These are phyloP conservation scores for Apocrypta bakeri DNA, from an alignment of 1,140 invertebrate species.

Conservation along the genomic window DNA sequence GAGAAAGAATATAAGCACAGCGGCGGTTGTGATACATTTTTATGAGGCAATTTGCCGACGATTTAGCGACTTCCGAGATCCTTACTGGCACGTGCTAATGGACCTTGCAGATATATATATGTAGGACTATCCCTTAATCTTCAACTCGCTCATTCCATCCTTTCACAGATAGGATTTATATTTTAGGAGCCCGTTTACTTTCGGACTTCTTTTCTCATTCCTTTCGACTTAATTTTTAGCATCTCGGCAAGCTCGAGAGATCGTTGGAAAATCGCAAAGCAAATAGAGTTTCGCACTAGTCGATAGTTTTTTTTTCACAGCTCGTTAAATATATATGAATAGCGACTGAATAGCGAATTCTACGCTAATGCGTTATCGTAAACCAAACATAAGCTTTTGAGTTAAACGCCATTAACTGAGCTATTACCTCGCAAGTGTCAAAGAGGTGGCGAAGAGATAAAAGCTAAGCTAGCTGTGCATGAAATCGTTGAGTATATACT, in stretches of 20 bases:
- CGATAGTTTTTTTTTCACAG: neutral
- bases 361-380: neutral
- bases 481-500: no score
- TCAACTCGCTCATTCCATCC: neutral
- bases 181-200: neutral
- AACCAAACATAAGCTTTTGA: neutral
- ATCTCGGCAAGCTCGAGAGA: no score
- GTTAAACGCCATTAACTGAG: neutral
- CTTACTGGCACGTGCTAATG: conserved; percentile 60
- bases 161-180: conserved; percentile 18
- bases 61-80: conserved; percentile 59
- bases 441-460: no score
- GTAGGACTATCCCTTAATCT: neutral
- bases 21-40: conserved; percentile 59
- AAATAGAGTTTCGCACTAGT: neutral
- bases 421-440: no score
- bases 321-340: neutral
- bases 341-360: no score
- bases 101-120: conserved; percentile 43
- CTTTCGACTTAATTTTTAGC: neutral
- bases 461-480: no score
- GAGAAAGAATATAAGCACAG: neutral
- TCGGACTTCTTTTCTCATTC: neutral
- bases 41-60: conserved; percentile 62
- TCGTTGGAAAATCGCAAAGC: neutral